These are phyloP conservation scores for Lymantria monacha DNA, from an alignment of 2,888 invertebrate species.

Conservation along the genomic window DNA sequence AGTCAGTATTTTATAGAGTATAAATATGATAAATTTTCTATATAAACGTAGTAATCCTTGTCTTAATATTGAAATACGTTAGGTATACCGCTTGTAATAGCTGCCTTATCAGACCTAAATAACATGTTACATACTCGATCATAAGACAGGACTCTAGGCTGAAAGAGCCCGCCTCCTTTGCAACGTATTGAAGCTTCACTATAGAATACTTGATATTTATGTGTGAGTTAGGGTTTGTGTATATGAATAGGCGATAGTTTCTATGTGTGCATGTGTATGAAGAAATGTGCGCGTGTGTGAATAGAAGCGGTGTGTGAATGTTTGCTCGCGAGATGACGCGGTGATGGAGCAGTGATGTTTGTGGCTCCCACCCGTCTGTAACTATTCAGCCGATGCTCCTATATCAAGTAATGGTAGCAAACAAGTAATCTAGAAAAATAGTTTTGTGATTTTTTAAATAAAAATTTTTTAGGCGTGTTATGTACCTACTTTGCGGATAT, in stretches of 20 bases:
- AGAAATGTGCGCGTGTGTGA: constrained; percentile 26
- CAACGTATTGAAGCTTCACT: constrained; percentile 17
- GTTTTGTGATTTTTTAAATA: too few relatives aligned
- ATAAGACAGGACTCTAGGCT: constrained; percentile 26
- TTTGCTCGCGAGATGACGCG: constrained; percentile 69
- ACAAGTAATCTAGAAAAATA: neutral
- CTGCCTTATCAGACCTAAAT: too few relatives aligned
- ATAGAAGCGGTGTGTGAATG: constrained; percentile 46
- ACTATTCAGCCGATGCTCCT: constrained; percentile 59
- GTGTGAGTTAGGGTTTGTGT: constrained; percentile 28
- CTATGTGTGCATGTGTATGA: constrained; percentile 65
- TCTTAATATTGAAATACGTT: too few relatives aligned
- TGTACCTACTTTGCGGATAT: too few relatives aligned
- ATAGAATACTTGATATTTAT: constrained; percentile 10
- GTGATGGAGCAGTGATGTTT: constrained; percentile 64
- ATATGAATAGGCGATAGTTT: constrained; percentile 30
- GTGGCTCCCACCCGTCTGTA: constrained; percentile 59
- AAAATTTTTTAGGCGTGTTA: too few relatives aligned
- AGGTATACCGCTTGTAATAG: too few relatives aligned
- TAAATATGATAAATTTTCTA: too few relatives aligned
- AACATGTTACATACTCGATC: constrained; percentile 28
- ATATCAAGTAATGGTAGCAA: constrained; percentile 28
- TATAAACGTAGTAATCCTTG: too few relatives aligned
- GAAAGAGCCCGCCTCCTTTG: constrained; percentile 36
- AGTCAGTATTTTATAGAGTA: too few relatives aligned